These are phyloP conservation scores for Lissocephala sabroskyi DNA, from an alignment of 2,888 invertebrate genomes.

Conservation along the genomic window DNA sequence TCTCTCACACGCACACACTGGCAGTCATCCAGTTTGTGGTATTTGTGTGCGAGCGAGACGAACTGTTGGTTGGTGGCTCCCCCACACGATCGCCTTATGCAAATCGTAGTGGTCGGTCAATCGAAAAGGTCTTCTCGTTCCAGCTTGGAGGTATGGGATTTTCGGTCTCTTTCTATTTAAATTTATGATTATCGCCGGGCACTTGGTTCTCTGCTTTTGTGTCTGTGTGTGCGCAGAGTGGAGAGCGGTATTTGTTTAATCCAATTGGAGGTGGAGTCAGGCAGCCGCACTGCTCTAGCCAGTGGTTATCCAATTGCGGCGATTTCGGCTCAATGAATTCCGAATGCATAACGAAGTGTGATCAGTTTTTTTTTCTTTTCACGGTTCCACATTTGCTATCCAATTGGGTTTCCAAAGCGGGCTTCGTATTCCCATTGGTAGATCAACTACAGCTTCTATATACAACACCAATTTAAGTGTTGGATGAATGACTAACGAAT, in stretches of 20 bases:
- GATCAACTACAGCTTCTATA: too few relatives aligned
- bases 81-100: slow-evolving; percentile 33
- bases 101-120: too few relatives aligned
- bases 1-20: slow-evolving; percentile 25
- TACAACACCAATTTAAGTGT: too few relatives aligned
- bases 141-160: background rate
- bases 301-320: slow-evolving; percentile 51
- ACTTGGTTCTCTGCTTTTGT: slow-evolving; percentile 3
- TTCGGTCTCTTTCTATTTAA: slow-evolving; percentile 45
- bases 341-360: too few relatives aligned
- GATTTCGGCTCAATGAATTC: slow-evolving; percentile 18
- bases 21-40: too few relatives aligned
- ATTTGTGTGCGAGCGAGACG: slow-evolving; percentile 34
- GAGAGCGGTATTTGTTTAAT: slow-evolving; percentile 34
- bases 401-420: slow-evolving; percentile 4
- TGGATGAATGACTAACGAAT: too few relatives aligned
- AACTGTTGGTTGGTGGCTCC: slow-evolving; percentile 10
- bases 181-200: slow-evolving; percentile 50
- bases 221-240: slow-evolving; percentile 3
- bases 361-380: too few relatives aligned
- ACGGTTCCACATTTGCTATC: too few relatives aligned
- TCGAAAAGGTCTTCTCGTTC: background rate
- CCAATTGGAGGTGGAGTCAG: slow-evolving; percentile 61
- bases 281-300: slow-evolving; percentile 44
- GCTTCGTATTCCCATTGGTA: slow-evolving; percentile 3